Base-by-base conservation (phyloP, 2,888 invertebrate species). In the Napeogenes inachia region DNA sequence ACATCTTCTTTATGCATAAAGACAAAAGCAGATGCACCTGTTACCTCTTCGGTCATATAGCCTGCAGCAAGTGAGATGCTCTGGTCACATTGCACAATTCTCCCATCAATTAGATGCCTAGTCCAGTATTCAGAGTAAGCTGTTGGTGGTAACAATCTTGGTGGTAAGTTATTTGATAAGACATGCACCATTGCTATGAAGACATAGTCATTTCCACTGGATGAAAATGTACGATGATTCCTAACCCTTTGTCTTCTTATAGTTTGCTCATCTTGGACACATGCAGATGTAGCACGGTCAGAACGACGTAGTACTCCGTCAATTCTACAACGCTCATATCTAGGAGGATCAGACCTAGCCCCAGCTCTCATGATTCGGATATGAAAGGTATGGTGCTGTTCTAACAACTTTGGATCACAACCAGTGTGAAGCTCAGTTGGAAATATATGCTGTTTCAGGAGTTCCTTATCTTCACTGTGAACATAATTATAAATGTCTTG, bases 1-100 rank as follows among this genome's bases (percentile, higher is more conserved):
- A 96, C 95, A 88, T 98, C 97, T 71, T 97, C 96, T 78, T 94
- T 93, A 84, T 96, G 96, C 94, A 98, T 97, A 79, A 95, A 97
- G 61, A 94, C 93, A 83, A 98, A 98, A 10, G 97, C 97, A 68
- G 95, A 96, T 64, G 94, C 90, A n/a, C 97, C 97, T 10, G 94
- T 93, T 1, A 97, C 95, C 88, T 98, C 98, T 71, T 95, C 95
- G 12, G 95, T 94, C 94, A 98, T 94, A 78, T 97, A 97, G 3
- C 98, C 98, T 60, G 96, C 95, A 13, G 97, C 95, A 63, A 96
- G 89, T 6, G 97, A 96, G 77, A 98, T 97, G 77, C 97, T 93
- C 79, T 97, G 97, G 81, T 98, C 98, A 80, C 96, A 96, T 79
- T 95, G 96, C 57, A 97, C 94, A 70, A 98, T 97, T 56, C 95